A percentile compares a stretch with the other conserved stretches of the same genome.
These are phyloP conservation scores for Atopsyche davidsoni DNA, from an alignment of 1,140 invertebrate genomes.

Conservation along the genomic window DNA sequence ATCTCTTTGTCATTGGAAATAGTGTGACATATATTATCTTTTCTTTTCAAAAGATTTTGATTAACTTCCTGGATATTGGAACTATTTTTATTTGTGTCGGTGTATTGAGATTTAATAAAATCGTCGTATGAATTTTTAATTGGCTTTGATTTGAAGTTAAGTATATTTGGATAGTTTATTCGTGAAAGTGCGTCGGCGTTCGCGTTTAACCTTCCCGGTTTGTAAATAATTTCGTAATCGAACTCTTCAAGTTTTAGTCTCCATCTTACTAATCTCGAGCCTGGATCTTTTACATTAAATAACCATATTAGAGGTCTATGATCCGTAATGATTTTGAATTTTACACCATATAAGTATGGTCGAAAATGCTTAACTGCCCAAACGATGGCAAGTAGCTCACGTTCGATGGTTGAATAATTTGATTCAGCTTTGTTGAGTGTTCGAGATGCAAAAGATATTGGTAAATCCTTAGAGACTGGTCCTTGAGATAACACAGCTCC, in stretches of 20 bases:
- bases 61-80: constrained; percentile 11
- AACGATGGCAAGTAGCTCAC: constrained; percentile 49
- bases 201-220: constrained; percentile 35
- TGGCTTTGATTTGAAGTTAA: neutral
- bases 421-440: constrained; percentile 38
- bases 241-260: constrained; percentile 43
- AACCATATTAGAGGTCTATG: constrained; percentile 47
- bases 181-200: constrained; percentile 35
- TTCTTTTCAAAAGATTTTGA: constrained; percentile 5
- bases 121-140: neutral
- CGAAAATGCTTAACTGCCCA: constrained; percentile 42
- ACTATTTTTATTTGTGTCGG: neutral
- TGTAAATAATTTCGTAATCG: constrained; percentile 40
- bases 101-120: constrained; percentile 1
- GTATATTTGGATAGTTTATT: constrained; percentile 8
- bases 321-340: constrained; percentile 48
- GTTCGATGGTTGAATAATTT: constrained; percentile 41
- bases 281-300: constrained; percentile 40
- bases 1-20: constrained; percentile 9
- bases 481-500: constrained; percentile 36
- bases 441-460: constrained; percentile 38
- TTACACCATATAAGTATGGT: constrained; percentile 42
- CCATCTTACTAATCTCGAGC: constrained; percentile 47
- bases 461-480: constrained; percentile 20
- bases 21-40: constrained; percentile 9